Evolutionary conservation across 1,140 invertebrate species (phyloP), one percentile per base, ranked within the genome.

Genomic region (Eurosta solidaginis): DNA sequence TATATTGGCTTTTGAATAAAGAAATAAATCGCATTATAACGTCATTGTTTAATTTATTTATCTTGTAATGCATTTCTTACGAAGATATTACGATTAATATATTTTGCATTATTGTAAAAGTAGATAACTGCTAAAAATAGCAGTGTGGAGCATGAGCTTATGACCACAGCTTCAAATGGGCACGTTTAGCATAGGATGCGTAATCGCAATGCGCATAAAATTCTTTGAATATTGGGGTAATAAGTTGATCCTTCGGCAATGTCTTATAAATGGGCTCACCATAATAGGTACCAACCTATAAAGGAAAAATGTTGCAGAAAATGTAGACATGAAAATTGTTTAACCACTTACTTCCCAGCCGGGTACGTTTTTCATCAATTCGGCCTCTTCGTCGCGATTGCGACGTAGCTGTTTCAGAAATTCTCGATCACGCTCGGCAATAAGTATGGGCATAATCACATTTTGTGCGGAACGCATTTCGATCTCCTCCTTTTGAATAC

Each of bases 321-420:
- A 12, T 10, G 76, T 36, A 25, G 2, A 14, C 17, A 74, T 44
- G 33, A 25, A 27, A 29, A 9, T 14, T 17, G 7, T 22, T 76
- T 36, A 17, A 76, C 29, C 5, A 33, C 25, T 77, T 77, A 86
- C 90, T 89, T 93, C 92, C 96, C 96, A 98, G 82, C 94, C 94
- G 78, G 93, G 92, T 3, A 96, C 94, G 88, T 97, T 92, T 78
- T 92, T 92, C 96, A 97, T 98, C 10, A 98, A 89, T 78, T 95
- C 91, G 50, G 90, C 91, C 88, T 98, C 96, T 77, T 93, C 93
- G 74, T 97, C 95, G 20, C 95, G 90, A 88, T 96, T 96, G 59
- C 90, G 90, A 74, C 93, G 90, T 2, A 96, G 76, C 83, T 96
- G 93, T 82, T 95, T 96, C 83, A 98, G 88, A 82, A 91, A 96